These are phyloP conservation scores for Cheilosia pagana DNA, from an alignment of 2,888 invertebrate genomes.

Conservation along the genomic window DNA sequence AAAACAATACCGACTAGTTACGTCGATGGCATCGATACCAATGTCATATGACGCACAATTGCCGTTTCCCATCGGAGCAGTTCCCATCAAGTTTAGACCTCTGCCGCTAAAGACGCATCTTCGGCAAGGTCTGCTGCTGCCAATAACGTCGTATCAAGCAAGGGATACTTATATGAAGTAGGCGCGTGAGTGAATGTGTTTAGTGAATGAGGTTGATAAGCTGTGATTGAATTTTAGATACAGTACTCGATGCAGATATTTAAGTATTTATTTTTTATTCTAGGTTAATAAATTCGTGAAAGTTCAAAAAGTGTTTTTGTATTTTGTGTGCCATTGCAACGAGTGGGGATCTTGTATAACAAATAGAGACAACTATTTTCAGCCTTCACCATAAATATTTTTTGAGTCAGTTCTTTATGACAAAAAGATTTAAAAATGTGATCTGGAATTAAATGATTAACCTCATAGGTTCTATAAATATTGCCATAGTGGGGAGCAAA, in stretches of 20 bases:
- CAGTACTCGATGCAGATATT: not conserved
- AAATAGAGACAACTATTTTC: no score
- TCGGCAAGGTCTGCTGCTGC: slow-evolving; percentile 39
- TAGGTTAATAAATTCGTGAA: not conserved
- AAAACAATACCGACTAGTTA: slow-evolving; percentile 16
- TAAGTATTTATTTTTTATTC: slow-evolving; percentile 40
- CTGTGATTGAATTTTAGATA: slow-evolving; percentile 55
- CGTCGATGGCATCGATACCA: slow-evolving; percentile 40
- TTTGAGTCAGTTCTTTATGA: no score
- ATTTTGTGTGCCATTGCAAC: not conserved
- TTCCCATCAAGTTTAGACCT: slow-evolving; percentile 58
- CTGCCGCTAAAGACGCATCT: slow-evolving; percentile 66
- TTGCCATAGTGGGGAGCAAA: no score
- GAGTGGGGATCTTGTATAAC: no score
- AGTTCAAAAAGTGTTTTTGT: not conserved
- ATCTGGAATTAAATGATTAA: no score
- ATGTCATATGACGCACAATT: slow-evolving; percentile 34
- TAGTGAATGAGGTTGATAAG: slow-evolving; percentile 31
- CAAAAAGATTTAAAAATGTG: no score
- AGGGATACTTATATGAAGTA: slow-evolving; percentile 43
- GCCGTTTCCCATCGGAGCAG: slow-evolving; percentile 59
- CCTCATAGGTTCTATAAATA: no score
- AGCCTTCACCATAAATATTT: no score
- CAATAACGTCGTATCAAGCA: slow-evolving; percentile 59
- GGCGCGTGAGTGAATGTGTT: not conserved